Conservation (phyloP, 2,797 vertebrate species). For the Dipus sagitta region DNA sequence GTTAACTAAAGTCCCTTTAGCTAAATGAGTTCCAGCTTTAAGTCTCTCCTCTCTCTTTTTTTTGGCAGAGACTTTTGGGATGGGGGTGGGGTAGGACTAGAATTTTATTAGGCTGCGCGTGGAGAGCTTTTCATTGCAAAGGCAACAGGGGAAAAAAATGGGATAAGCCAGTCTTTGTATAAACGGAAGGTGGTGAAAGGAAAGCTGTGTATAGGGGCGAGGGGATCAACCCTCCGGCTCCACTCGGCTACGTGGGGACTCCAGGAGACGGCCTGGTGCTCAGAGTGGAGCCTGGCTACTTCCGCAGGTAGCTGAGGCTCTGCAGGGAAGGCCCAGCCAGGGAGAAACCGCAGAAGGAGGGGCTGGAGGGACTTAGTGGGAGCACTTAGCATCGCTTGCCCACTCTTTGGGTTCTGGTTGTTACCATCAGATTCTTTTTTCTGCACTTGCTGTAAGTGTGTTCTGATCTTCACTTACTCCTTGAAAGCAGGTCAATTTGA, state of each 20-base stretch:
- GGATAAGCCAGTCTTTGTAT: conserved; percentile 97
- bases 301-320: conserved; percentile 87
- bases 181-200: conserved; percentile 94
- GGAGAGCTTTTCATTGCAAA: conserved; percentile 91
- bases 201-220: conserved; percentile 91
- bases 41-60: conserved; percentile 76
- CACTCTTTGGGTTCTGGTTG: neutral
- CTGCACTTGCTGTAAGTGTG: rapidly evolving
- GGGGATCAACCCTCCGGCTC: conserved; percentile 92
- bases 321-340: conserved; percentile 72
- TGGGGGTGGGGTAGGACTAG: conserved; percentile 84
- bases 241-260: conserved; percentile 89
- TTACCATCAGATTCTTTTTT: neutral
- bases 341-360: conserved; percentile 75
- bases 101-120: conserved; percentile 90
- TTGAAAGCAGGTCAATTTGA: neutral
- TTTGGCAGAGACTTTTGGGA: conserved; percentile 84
- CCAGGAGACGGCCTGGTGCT: conserved; percentile 86
- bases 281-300: conserved; percentile 82
- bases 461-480: neutral
- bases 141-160: conserved; percentile 86
- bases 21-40: conserved; percentile 91
- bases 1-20: conserved; percentile 90
- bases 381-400: conserved; percentile 6
- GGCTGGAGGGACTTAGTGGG: neutral